Evolutionary conservation across 2,797 vertebrate genomes (phyloP).

Genomic region (Poecilia wingei): DNA sequence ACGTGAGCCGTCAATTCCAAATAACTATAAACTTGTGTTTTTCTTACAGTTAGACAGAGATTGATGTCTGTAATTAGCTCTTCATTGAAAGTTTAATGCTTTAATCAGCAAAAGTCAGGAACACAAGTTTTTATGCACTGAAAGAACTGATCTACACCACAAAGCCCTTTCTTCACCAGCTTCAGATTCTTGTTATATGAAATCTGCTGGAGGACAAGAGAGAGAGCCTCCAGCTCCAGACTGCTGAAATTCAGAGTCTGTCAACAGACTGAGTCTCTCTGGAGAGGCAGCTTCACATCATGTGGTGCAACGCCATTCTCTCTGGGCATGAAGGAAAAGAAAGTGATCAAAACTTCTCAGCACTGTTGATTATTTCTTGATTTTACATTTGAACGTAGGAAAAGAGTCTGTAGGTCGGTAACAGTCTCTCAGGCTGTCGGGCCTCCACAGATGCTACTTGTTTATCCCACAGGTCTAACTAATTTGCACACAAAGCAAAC

Average conservation of each 20-base stretch:
- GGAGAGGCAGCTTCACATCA: background rate
- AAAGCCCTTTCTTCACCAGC: background rate
- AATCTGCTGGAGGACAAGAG: background rate
- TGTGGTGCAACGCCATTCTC: background rate
- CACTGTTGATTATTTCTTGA: background rate
- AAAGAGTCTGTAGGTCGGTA: background rate
- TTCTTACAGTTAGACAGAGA: background rate
- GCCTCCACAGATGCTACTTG: background rate
- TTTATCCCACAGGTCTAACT: background rate
- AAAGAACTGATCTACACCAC: background rate
- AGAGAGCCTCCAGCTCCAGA: background rate
- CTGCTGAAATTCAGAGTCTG: background rate
- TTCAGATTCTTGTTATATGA: background rate
- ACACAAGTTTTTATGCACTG: background rate
- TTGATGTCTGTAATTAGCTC: background rate
- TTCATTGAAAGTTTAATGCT: background rate
- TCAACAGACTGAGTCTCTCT: background rate
- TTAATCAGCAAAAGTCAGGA: background rate
- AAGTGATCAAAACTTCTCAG: background rate
- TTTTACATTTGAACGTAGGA: background rate
- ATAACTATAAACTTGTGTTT: background rate
- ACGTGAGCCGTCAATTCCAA: background rate
- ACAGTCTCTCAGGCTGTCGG: background rate
- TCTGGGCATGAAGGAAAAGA: background rate
- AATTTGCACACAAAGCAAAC: background rate